Evolutionary conservation across 2,888 invertebrate species (phyloP).

Genomic region (Leptopilina myrica): DNA sequence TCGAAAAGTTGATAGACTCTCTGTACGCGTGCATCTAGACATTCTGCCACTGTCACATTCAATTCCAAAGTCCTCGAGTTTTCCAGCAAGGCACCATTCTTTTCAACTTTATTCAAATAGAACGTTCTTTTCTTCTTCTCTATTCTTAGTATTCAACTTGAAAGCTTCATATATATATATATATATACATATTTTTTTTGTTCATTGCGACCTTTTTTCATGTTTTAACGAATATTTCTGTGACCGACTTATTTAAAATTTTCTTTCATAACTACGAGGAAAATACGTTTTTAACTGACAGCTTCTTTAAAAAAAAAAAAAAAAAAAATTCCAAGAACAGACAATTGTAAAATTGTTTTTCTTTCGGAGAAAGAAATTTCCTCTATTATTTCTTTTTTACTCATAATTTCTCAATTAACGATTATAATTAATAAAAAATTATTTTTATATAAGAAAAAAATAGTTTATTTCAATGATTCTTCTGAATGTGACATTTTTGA

Average conservation of each 20-base stretch:
- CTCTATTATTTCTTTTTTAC: too few species aligned
- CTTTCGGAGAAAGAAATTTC: too few species aligned
- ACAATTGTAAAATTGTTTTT: too few species aligned
- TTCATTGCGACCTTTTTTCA: conserved; percentile 40
- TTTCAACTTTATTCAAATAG: conserved; percentile 58
- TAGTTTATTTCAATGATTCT: too few species aligned
- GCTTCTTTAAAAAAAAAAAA: background rate
- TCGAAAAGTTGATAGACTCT: conserved; percentile 57
- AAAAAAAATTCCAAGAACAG: too few species aligned
- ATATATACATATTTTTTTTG: too few species aligned
- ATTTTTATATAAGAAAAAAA: too few species aligned
- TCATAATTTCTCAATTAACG: too few species aligned
- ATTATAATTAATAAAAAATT: too few species aligned
- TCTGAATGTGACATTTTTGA: too few species aligned
- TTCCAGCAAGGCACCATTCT: conserved; percentile 51
- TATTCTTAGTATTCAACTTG: conserved; percentile 51
- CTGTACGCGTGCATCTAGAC: conserved; percentile 50
- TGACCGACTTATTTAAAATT: conserved; percentile 10
- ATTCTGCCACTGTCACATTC: conserved; percentile 55
- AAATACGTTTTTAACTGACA: conserved; percentile 4
- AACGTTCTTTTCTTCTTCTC: conserved; percentile 51
- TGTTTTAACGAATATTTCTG: conserved; percentile 28
- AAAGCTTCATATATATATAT: conserved; percentile 44
- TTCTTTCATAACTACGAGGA: background rate
- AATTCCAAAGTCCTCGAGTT: conserved; percentile 55